phyloP scores from a whole-genome alignment of 2,113 vertebrate species.

The Fulmarus glacialis region DNA sequence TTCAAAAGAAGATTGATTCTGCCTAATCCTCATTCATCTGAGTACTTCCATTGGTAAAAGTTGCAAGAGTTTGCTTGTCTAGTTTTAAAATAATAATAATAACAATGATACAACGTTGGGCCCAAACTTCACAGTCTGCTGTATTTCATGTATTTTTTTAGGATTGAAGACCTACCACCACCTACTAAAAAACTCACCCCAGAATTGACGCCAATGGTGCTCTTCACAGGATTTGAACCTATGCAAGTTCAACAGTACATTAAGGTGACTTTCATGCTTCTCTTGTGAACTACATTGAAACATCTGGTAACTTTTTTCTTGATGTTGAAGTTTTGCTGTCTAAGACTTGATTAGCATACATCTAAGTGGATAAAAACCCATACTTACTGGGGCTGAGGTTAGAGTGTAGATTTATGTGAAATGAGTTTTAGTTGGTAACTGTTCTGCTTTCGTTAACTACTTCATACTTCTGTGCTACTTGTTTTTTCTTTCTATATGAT shows the following conservation, averaged over 20 bases:
- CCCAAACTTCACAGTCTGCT: not conserved
- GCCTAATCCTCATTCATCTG: not conserved
- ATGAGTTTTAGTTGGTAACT: not conserved
- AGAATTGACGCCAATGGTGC: slow-evolving; percentile 87
- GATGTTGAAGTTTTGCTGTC: not conserved
- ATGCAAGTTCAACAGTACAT: slow-evolving; percentile 89
- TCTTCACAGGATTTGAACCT: slow-evolving; percentile 96
- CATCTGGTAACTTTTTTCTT: not conserved
- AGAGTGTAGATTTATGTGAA: not conserved
- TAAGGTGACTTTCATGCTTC: slow-evolving; percentile 79
- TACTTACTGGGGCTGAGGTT: not conserved
- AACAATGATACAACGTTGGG: not conserved
- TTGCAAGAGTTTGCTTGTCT: not conserved
- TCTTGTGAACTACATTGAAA: not conserved
- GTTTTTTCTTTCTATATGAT: not conserved
- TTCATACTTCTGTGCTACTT: not conserved
- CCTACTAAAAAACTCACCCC: slow-evolving; percentile 89
- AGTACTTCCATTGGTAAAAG: not conserved
- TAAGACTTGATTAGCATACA: not conserved
- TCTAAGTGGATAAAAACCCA: not conserved
- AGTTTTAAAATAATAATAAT: not conserved
- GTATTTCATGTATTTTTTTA: slow-evolving; percentile 49
- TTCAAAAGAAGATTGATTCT: not conserved
- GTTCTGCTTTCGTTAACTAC: not conserved
- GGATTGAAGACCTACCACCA: slow-evolving; percentile 89